A percentile compares a stretch with the other conserved stretches of the same genome.
These are phyloP conservation scores for Melopsittacus undulatus DNA, from an alignment of 2,797 vertebrate species.

Conservation along the genomic window DNA sequence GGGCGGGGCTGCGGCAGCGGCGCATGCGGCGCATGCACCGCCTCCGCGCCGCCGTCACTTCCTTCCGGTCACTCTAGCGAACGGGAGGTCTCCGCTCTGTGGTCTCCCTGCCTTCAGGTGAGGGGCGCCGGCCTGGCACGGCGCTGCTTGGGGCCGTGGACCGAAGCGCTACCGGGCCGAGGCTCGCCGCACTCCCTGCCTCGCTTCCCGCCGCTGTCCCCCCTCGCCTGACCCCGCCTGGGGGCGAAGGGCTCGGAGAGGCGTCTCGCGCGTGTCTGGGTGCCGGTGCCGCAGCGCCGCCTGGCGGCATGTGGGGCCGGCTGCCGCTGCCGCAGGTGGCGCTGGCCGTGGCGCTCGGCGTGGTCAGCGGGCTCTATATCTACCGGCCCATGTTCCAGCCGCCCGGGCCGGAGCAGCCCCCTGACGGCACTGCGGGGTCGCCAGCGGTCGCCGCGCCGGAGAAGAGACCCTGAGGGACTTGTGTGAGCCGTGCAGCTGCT, in stretches of 20 bases:
- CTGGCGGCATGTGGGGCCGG: not conserved
- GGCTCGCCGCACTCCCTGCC: too few species aligned
- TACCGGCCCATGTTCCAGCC: constrained; percentile 84
- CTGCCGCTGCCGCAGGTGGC: not conserved
- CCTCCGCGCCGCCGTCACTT: not conserved
- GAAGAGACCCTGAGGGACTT: not conserved
- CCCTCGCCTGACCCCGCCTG: too few species aligned
- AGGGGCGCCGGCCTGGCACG: not conserved
- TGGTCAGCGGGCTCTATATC: constrained; percentile 87
- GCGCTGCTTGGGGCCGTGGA: not conserved
- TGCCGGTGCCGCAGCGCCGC: not conserved
- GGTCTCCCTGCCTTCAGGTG: not conserved
- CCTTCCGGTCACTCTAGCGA: not conserved
- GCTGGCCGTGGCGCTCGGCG: constrained; percentile 76
- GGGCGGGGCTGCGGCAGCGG: not conserved
- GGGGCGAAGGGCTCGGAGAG: not conserved
- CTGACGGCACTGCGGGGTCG: not conserved
- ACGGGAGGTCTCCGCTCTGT: accelerated
- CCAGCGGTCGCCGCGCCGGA: not conserved
- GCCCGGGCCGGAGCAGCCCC: not conserved
- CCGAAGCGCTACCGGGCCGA: not conserved
- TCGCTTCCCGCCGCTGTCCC: too few species aligned
- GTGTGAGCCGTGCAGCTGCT: not conserved
- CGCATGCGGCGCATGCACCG: not conserved
- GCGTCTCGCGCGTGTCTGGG: not conserved